phyloP scores from a whole-genome alignment of 2,888 invertebrate genomes.

The Lasioglossum leucozonium region DNA sequence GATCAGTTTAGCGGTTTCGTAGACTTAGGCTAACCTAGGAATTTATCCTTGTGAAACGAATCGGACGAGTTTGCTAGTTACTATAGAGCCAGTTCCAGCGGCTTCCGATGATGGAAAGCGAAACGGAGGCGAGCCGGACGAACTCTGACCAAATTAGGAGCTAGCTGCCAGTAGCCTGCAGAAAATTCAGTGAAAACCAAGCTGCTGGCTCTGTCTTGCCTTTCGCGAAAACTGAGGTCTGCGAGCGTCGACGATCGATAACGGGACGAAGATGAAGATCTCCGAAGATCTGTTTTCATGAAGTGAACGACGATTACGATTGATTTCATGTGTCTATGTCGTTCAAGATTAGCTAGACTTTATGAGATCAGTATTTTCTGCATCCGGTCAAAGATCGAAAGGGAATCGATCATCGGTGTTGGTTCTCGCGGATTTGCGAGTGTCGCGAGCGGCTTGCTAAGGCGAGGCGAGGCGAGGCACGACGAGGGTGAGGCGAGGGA shows the following conservation, averaged over 20 bases:
- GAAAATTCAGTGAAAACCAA: constrained; percentile 48
- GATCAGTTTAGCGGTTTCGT: not conserved
- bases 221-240: not conserved
- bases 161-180: not conserved
- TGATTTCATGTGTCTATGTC: not conserved
- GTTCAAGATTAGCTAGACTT: no score
- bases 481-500: not conserved
- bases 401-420: not conserved
- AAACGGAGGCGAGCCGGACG: constrained; percentile 40
- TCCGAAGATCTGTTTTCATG: not conserved
- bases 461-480: not conserved
- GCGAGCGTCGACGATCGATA: not conserved
- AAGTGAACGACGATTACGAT: not conserved
- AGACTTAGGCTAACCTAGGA: not conserved
- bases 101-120: constrained; percentile 51
- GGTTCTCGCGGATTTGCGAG: not conserved
- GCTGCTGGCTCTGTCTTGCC: not conserved
- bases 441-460: not conserved
- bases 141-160: constrained; percentile 36
- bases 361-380: no score
- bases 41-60: not conserved
- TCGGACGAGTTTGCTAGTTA: not conserved
- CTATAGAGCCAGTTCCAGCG: constrained; percentile 6
- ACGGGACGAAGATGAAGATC: constrained; percentile 3
- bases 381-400: not conserved